These are phyloP conservation scores for Pomacea maculata DNA, from an alignment of 1,140 invertebrate genomes.

Conservation along the genomic window DNA sequence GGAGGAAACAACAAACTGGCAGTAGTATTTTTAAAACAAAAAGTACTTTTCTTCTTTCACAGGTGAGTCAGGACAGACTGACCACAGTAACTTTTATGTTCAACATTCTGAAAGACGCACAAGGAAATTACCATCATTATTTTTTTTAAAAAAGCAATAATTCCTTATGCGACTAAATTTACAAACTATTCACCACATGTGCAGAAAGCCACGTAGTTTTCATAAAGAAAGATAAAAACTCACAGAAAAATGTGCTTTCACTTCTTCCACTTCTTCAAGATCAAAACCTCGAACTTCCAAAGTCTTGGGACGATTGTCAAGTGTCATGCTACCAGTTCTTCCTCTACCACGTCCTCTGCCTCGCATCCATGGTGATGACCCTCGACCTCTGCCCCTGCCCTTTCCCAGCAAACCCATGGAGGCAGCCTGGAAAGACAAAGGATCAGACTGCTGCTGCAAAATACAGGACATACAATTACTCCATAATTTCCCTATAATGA, in stretches of 20 bases:
- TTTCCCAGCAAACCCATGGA: constrained; percentile 54
- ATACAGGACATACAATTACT: constrained; percentile 6
- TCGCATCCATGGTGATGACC: constrained; percentile 18
- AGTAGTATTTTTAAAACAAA: too few species aligned
- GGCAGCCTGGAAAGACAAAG: constrained; percentile 48
- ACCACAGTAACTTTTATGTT: too few species aligned
- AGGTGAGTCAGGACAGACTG: too few species aligned
- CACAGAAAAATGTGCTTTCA: constrained; percentile 79
- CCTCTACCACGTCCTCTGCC: constrained; percentile 34
- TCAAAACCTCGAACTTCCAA: constrained; percentile 82
- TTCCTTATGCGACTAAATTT: background rate
- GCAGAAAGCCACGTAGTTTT: background rate
- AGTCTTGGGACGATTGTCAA: constrained; percentile 84
- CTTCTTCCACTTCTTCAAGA: constrained; percentile 75
- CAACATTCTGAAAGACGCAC: background rate
- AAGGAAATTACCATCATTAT: constrained; percentile 1
- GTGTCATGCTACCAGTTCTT: constrained; percentile 66
- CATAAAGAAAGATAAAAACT: constrained; percentile 45
- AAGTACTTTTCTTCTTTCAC: too few species aligned
- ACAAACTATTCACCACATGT: background rate
- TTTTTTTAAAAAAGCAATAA: background rate
- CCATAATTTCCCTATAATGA: too few species aligned
- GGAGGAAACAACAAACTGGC: too few species aligned
- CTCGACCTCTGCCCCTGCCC: constrained; percentile 40
- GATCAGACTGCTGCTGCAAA: constrained; percentile 20